A percentile compares a stretch with the other conserved stretches of the same genome.
These are phyloP conservation scores for Goniozus legneri DNA, from an alignment of 1,140 invertebrate genomes.

Conservation along the genomic window DNA sequence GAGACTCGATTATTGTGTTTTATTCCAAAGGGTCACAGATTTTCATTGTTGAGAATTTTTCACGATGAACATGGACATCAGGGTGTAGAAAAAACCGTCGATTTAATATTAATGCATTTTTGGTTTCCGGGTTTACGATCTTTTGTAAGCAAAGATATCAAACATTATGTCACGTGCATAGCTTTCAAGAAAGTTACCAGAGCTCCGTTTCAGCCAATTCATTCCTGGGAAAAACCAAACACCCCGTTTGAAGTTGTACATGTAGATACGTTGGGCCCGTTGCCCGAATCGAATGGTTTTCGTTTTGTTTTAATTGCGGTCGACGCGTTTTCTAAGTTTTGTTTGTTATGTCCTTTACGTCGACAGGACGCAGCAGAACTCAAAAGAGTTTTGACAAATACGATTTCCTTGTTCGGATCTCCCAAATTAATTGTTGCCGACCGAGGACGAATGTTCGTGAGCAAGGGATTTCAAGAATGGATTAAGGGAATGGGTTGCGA, in stretches of 20 bases:
- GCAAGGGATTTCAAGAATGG: neutral
- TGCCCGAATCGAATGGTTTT: neutral
- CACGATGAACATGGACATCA: neutral
- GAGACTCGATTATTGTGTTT: neutral
- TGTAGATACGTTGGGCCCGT: neutral
- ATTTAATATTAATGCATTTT: slow-evolving; percentile 1
- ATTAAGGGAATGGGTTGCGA: neutral
- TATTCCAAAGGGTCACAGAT: neutral
- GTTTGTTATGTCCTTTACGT: neutral
- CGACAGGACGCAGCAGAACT: neutral
- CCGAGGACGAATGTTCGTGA: slow-evolving; percentile 1
- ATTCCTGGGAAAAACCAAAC: neutral
- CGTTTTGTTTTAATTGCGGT: neutral
- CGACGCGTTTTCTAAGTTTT: neutral
- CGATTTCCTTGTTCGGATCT: neutral
- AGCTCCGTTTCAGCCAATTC: neutral
- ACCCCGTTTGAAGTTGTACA: neutral
- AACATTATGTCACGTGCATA: neutral
- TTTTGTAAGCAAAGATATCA: neutral
- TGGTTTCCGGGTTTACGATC: neutral
- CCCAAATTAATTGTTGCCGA: slow-evolving; percentile 2
- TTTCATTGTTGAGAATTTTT: neutral
- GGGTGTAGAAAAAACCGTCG: neutral
- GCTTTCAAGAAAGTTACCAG: neutral
- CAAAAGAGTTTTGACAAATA: neutral